Conservation (phyloP, 2,888 invertebrate species). For the Drosophila pseudotalamancana region DNA sequence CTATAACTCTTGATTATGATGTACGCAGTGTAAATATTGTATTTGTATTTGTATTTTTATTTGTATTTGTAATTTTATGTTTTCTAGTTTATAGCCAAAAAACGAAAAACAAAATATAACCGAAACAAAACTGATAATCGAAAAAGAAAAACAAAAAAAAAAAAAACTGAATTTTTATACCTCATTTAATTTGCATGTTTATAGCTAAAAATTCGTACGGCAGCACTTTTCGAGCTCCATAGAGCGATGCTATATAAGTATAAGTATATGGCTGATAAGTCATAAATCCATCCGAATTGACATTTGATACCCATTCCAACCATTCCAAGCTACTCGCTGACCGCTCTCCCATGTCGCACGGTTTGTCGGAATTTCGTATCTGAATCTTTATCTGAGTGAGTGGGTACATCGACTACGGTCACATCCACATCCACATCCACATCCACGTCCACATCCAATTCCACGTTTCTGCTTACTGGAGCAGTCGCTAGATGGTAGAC, state of each 20-base stretch:
- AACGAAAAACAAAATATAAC: conserved; percentile 42
- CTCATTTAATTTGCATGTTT: conserved; percentile 57
- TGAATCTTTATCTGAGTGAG: conserved; percentile 37
- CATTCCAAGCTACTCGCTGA: conserved; percentile 5
- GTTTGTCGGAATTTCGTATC: conserved; percentile 28
- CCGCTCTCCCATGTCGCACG: conserved; percentile 8
- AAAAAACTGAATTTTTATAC: conserved; percentile 31
- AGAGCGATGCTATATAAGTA: not conserved
- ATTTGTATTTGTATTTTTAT: conserved; percentile 43
- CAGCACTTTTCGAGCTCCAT: conserved; percentile 41
- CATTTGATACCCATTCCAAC: conserved; percentile 55
- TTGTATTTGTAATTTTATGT: conserved; percentile 65
- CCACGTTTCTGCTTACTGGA: conserved; percentile 43
- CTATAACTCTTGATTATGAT: conserved; percentile 54
- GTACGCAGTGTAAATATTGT: conserved; percentile 60
- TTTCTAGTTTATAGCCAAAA: conserved; percentile 75
- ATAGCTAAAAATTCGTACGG: conserved; percentile 55
- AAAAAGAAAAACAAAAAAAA: conserved; percentile 35
- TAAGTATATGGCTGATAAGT: conserved; percentile 55
- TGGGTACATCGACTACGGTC: conserved; percentile 28
- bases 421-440: no score
- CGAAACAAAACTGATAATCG: conserved; percentile 57
- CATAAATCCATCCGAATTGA: conserved; percentile 61
- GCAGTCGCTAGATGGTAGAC: conserved; percentile 30
- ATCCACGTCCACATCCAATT: no score